These are phyloP conservation scores for Cinclus cinclus DNA, from an alignment of 2,113 vertebrate species.

Conservation along the genomic window DNA sequence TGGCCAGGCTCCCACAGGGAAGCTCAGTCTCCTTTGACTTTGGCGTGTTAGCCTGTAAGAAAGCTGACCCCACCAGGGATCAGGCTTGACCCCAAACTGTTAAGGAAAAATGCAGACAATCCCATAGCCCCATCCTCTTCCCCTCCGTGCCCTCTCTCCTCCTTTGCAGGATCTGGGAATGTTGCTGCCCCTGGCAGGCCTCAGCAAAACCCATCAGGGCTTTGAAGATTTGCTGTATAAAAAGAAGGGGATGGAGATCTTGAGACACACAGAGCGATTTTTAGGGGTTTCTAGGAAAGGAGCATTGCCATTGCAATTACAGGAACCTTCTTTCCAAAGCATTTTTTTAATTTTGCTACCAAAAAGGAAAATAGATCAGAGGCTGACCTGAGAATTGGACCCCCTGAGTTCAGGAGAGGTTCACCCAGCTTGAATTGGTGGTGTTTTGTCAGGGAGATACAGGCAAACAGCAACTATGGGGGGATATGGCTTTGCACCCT, in stretches of 20 bases:
- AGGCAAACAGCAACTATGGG: fast-evolving
- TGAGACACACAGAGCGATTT: background rate
- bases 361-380: background rate
- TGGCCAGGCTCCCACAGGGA: background rate
- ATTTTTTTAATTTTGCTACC: background rate
- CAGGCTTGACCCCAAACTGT: slow-evolving; percentile 73
- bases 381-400: background rate
- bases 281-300: background rate
- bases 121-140: background rate
- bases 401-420: background rate
- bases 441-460: background rate
- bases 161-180: background rate
- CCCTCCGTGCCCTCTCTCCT: background rate
- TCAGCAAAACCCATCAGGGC: background rate
- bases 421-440: fast-evolving
- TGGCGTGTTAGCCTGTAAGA: slow-evolving; percentile 60
- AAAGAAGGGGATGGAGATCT: background rate
- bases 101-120: slow-evolving; percentile 46
- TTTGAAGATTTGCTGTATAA: background rate
- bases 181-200: background rate
- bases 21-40: slow-evolving; percentile 64
- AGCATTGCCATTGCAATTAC: background rate
- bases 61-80: slow-evolving; percentile 56
- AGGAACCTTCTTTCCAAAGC: background rate
- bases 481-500: background rate